Evolutionary conservation across 2,797 vertebrate species (phyloP).

Genomic region (Podargus strigoides): DNA sequence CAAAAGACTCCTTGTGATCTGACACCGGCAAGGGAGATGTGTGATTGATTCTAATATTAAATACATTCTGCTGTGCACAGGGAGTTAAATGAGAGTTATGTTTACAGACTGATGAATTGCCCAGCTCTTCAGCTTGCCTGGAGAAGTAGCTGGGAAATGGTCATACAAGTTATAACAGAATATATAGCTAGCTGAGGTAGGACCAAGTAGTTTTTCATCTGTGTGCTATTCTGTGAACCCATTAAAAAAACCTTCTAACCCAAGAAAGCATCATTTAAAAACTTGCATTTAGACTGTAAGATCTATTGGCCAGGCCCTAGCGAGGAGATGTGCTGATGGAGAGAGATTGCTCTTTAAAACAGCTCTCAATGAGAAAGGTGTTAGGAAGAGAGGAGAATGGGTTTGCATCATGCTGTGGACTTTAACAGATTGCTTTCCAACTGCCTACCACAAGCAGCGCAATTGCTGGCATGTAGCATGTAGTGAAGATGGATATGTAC

Average conservation of each 20-base stretch:
- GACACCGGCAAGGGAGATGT: neutral
- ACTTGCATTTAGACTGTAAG: neutral
- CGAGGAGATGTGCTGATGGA: neutral
- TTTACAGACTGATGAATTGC: neutral
- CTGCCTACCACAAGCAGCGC: slow-evolving; percentile 3
- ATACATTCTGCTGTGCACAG: neutral
- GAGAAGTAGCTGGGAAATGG: neutral
- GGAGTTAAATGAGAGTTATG: neutral
- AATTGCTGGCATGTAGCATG: slow-evolving; percentile 3
- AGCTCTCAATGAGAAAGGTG: neutral
- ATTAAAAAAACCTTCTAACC: neutral
- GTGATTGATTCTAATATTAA: neutral
- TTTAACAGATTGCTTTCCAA: slow-evolving; percentile 50
- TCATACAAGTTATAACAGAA: slow-evolving; percentile 4
- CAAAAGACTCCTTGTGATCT: neutral
- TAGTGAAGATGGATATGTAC: slow-evolving; percentile 22
- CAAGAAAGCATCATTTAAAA: neutral
- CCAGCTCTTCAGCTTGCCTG: neutral
- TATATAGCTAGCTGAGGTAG: neutral
- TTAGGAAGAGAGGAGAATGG: neutral
- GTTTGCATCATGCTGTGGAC: slow-evolving; percentile 13
- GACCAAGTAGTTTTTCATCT: slow-evolving; percentile 1
- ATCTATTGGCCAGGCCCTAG: neutral
- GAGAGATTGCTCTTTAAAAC: slow-evolving; percentile 11
- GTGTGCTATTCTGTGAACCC: neutral